Conservation (phyloP, 2,113 vertebrate species). For the Parotia lawesii region DNA sequence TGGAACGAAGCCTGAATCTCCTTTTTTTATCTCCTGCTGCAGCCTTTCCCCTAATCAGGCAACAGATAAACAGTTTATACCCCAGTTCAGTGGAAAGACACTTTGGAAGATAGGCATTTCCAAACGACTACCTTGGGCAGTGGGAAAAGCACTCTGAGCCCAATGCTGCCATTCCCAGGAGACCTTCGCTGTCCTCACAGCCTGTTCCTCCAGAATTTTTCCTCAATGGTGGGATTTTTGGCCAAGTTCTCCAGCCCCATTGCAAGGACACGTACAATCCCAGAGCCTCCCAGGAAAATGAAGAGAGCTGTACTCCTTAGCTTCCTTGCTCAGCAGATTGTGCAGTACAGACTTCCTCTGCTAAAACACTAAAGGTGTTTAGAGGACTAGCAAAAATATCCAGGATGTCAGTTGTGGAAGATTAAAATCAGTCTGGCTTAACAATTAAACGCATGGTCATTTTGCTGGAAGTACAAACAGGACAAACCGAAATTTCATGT, state of each 20-base stretch:
- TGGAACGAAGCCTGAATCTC: background rate
- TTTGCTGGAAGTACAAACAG: background rate
- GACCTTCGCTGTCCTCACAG: background rate
- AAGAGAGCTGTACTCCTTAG: background rate
- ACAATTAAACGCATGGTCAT: background rate
- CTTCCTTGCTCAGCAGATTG: background rate
- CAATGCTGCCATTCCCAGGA: background rate
- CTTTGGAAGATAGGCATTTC: background rate
- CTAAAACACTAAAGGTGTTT: background rate
- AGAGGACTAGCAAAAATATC: background rate
- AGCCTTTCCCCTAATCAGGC: background rate
- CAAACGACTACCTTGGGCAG: accelerated
- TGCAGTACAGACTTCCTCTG: background rate
- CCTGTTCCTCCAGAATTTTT: background rate
- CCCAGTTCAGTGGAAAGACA: background rate
- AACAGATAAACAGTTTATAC: background rate
- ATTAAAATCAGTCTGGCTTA: background rate
- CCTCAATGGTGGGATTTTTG: background rate
- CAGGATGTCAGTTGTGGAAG: background rate
- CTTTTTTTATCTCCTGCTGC: background rate
- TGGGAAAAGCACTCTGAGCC: background rate
- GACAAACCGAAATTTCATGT: background rate
- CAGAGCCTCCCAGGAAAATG: background rate
- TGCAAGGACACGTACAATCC: background rate
- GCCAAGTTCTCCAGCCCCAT: background rate